Percentiles rank a stretch among this genome's conserved stretches.
Conservation (phyloP, 2,888 invertebrate species). For the Melinaea menophilus region DNA sequence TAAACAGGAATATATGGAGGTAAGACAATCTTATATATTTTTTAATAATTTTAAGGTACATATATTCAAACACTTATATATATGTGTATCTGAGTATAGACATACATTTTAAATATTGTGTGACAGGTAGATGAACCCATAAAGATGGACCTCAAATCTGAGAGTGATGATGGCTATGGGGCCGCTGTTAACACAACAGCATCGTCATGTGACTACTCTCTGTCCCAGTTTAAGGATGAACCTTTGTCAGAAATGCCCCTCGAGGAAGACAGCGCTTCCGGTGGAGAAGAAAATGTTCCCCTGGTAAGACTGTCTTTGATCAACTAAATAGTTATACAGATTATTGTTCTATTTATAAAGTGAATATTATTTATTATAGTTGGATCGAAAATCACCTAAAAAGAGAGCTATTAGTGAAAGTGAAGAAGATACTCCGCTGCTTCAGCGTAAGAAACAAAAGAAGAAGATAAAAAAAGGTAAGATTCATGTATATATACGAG, state of each 20-base stretch:
- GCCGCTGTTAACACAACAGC: constrained; percentile 71
- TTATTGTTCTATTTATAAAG: background rate
- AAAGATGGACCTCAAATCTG: constrained; percentile 46
- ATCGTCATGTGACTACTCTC: constrained; percentile 85
- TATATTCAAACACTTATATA: background rate
- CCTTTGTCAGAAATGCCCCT: constrained; percentile 67
- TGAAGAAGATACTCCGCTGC: constrained; percentile 86
- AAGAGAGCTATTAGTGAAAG: constrained; percentile 74
- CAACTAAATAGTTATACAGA: no score
- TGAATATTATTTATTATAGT: constrained; percentile 34
- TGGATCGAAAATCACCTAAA: constrained; percentile 51
- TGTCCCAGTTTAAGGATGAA: constrained; percentile 83
- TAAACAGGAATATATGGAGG: constrained; percentile 68
- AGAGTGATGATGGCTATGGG: constrained; percentile 49
- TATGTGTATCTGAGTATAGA: no score
- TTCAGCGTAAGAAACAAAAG: constrained; percentile 82
- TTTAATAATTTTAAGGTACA: background rate
- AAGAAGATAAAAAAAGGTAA: constrained; percentile 78
- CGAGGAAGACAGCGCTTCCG: constrained; percentile 72
- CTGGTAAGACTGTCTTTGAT: constrained; percentile 74
- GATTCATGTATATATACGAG: background rate
- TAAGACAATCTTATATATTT: constrained; percentile 8
- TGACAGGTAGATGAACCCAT: constrained; percentile 58
- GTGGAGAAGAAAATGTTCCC: constrained; percentile 83
- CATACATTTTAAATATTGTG: constrained; percentile 5